Base-by-base conservation (phyloP, 2,113 vertebrate species). In the Zosterops borbonicus region DNA sequence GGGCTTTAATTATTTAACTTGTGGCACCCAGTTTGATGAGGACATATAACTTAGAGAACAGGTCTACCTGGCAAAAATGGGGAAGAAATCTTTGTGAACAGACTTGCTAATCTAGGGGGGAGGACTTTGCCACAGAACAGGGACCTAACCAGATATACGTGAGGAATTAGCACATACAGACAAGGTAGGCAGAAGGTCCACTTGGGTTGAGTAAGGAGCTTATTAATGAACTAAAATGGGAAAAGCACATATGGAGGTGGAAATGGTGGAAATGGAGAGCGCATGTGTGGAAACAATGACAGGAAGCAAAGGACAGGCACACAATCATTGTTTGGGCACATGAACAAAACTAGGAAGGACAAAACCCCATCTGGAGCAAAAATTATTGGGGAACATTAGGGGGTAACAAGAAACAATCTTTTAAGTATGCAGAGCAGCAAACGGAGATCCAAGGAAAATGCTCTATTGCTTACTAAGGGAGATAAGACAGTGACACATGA, bases 221-320 rank as follows among this genome's bases (percentile, higher is more conserved):
- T 91, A 60, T 50, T 84, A 67, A 78, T 53, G n/a, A 92, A 83
- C 42, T 70, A 58, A 89, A 91, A 92, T 71, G 60, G 62, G 65
- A 89, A 95, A 94, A 87, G 47, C 71, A 90, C 31, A 69, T 31
- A 79, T 18, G n/a, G 86, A 90, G 41, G 69, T 85, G 58, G 88
- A 89, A 94, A 82, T 53, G 19, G 62, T 90, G 92, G 94, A 92
- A 95, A 94, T 71, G 24, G 31, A 83, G 65, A 91, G 47, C 27
- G 42, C 29, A 23, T 33, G 62, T 22, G 58, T 84, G 49, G 52
- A 82, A 69, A 89, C 81, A 91, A 92, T 63, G 64, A 35, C 69
- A 75, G 77, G 74, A 94, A 91, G 74, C 42, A 75, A 78, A 87
- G 39, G 70, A 75, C 44, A 82, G 50, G 33, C 33, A 46, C 33